phyloP scores from a whole-genome alignment of 2,888 invertebrate genomes.

The Pandemis heparana region DNA sequence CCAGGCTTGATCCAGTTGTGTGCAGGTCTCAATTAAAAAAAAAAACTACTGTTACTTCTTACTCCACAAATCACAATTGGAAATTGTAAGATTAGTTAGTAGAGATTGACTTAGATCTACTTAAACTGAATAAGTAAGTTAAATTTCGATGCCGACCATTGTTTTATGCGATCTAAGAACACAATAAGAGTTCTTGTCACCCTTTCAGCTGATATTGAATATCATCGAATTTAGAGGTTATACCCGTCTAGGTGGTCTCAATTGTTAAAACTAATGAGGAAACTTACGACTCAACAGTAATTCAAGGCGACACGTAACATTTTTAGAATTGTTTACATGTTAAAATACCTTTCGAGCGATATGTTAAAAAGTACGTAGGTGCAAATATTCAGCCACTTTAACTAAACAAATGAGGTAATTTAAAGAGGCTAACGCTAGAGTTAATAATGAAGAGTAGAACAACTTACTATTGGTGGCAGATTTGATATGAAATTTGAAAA shows the following conservation, averaged over 20 bases:
- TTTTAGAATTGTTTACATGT: constrained; percentile 32
- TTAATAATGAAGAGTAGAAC: constrained; percentile 45
- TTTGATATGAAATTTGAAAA: constrained; percentile 85
- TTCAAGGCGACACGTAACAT: constrained; percentile 22
- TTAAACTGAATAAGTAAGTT: background rate
- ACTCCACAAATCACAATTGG: background rate
- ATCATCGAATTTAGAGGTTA: constrained; percentile 36
- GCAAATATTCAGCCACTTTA: constrained; percentile 16
- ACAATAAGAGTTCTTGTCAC: constrained; percentile 16
- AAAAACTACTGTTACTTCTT: background rate
- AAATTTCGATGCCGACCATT: background rate
- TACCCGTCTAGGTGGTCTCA: constrained; percentile 16
- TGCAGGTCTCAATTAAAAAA: background rate
- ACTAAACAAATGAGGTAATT: background rate
- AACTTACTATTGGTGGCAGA: constrained; percentile 84
- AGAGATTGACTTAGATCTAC: background rate
- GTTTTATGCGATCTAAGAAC: background rate
- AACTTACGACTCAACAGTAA: constrained; percentile 22
- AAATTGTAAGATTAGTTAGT: background rate
- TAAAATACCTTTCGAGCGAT: constrained; percentile 27
- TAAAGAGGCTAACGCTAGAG: background rate
- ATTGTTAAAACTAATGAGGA: constrained; percentile 4
- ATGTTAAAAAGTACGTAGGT: constrained; percentile 25
- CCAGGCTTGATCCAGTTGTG: background rate
- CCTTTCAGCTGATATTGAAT: constrained; percentile 35